Conservation (phyloP, 2,797 vertebrate species). For the Nannoperca australis region DNA sequence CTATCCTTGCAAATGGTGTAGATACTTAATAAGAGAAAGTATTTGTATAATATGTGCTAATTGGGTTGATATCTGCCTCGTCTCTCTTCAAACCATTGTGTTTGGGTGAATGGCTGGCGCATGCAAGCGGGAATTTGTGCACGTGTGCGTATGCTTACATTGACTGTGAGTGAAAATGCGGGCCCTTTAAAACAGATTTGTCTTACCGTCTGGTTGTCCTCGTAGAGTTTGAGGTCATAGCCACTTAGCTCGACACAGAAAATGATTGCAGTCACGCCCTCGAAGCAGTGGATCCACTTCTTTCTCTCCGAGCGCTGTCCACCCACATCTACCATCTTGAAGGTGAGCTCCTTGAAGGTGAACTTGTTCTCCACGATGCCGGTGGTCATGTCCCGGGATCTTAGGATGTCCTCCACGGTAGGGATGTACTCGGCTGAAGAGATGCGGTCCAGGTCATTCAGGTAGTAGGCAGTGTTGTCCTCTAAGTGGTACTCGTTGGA, state of each 20-base stretch:
- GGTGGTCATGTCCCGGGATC: conserved; percentile 99
- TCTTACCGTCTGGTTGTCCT: conserved; percentile 99
- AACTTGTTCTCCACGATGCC: conserved; percentile 99
- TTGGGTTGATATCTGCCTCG: conserved; percentile 1
- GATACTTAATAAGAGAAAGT: conserved; percentile 9
- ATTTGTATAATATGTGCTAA: conserved; percentile 19
- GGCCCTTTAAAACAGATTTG: conserved; percentile 6
- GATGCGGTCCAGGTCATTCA: conserved; percentile 98
- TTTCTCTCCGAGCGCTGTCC: conserved; percentile 98
- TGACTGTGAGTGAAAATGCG: conserved; percentile 4
- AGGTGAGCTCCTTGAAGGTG: conserved; percentile 99
- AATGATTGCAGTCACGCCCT: conserved; percentile 99
- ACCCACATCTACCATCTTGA: conserved; percentile 99
- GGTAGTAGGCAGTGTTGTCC: conserved; percentile 99
- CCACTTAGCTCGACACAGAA: conserved; percentile 99
- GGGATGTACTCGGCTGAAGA: conserved; percentile 95
- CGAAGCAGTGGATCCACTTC: conserved; percentile 99
- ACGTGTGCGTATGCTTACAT: conserved; percentile 3
- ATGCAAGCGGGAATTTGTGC: not conserved
- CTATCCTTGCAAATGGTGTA: not conserved
- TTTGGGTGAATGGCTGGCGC: not conserved
- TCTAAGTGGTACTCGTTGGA: conserved; percentile 99
- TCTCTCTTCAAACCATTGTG: not conserved
- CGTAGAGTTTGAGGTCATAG: conserved; percentile 98
- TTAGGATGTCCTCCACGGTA: conserved; percentile 97